Percentiles rank a stretch among this genome's conserved stretches.
These are phyloP conservation scores for Oryzias woworae DNA, from an alignment of 2,113 vertebrate genomes.

Conservation along the genomic window DNA sequence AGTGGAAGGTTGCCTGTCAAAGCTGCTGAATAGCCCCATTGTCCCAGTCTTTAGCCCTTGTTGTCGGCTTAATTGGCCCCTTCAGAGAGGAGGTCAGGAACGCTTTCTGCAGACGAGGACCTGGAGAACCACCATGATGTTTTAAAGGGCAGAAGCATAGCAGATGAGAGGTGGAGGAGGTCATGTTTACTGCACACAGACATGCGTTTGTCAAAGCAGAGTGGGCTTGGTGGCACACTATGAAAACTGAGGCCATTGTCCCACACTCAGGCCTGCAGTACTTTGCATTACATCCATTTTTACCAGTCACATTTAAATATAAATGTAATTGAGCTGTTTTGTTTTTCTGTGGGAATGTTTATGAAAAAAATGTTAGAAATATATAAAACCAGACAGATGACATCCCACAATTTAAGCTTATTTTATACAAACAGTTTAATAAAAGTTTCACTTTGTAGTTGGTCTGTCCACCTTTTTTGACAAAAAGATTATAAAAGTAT, in stretches of 20 bases:
- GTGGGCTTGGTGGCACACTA: constrained; percentile 3
- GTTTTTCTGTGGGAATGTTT: too few species aligned
- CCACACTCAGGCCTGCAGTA: too few species aligned
- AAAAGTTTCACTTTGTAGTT: too few species aligned
- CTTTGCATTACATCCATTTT: too few species aligned
- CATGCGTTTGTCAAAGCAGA: constrained; percentile 11
- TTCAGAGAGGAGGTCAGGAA: constrained; percentile 41
- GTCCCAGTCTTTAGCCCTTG: constrained; percentile 45
- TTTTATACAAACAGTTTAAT: too few species aligned
- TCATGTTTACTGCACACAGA: constrained; percentile 52
- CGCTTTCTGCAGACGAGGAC: constrained; percentile 28
- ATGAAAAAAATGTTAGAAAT: too few species aligned
- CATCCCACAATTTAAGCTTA: too few species aligned
- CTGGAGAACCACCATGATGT: not conserved
- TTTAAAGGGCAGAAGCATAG: constrained; percentile 23
- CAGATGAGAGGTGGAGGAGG: constrained; percentile 9
- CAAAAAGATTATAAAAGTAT: too few species aligned
- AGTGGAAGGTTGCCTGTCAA: constrained; percentile 47
- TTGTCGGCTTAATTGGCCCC: constrained; percentile 61
- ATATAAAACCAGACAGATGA: too few species aligned
- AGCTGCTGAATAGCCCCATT: constrained; percentile 49
- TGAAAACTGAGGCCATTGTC: not conserved
- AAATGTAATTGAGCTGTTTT: too few species aligned
- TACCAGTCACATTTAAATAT: too few species aligned
- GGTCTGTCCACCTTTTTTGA: too few species aligned